These are phyloP conservation scores for Ellobium chinense DNA, from an alignment of 2,888 invertebrate genomes.

Conservation along the genomic window DNA sequence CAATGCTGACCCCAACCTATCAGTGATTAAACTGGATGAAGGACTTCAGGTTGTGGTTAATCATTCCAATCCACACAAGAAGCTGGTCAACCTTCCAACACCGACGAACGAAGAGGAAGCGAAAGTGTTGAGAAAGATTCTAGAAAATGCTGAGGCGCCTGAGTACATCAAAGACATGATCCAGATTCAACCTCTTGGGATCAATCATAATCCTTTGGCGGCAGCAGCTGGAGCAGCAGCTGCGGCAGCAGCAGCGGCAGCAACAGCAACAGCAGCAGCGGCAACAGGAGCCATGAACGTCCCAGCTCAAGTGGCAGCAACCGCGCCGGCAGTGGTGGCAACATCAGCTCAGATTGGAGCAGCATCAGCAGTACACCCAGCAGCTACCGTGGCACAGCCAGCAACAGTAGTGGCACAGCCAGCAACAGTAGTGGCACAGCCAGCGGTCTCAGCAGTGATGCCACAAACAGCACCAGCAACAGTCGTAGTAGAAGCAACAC, in stretches of 20 bases:
- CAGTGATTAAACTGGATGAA: conserved; percentile 7
- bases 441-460: neutral
- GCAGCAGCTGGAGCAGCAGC: neutral
- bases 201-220: neutral
- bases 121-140: neutral
- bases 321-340: neutral
- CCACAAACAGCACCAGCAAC: neutral
- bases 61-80: neutral
- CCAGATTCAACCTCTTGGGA: neutral
- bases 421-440: neutral
- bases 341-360: neutral
- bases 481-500: neutral
- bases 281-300: neutral
- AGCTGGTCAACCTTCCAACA: neutral
- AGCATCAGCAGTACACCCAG: neutral
- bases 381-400: neutral
- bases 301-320: neutral
- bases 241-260: neutral
- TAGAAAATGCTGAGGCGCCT: conserved; percentile 15
- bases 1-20: neutral
- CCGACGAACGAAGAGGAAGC: conserved; percentile 16
- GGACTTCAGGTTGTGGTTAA: conserved; percentile 1
- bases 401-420: neutral
- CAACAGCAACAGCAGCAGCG: neutral
- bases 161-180: neutral